A percentile compares a stretch with the other conserved stretches of the same genome.
phyloP scores from a whole-genome alignment of 2,888 invertebrate genomes.

The Escarpia spicata region DNA sequence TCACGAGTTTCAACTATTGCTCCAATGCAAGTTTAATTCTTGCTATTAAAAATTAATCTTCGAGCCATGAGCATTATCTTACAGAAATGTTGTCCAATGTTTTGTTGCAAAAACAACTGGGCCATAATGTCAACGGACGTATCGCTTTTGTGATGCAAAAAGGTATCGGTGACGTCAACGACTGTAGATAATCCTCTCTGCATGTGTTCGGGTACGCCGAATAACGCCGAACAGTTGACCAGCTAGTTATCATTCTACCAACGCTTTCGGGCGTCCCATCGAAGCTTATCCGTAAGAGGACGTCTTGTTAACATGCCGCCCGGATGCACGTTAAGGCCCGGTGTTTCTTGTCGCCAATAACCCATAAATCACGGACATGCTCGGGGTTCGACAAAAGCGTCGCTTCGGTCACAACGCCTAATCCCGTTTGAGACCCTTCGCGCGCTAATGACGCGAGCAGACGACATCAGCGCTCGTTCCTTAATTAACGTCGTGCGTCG shows the following conservation, averaged over 20 bases:
- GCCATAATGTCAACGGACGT: too few relatives aligned
- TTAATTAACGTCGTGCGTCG: constrained; percentile 1
- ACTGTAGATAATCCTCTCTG: neutral
- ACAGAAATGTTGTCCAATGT: too few relatives aligned
- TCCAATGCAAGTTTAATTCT: too few relatives aligned
- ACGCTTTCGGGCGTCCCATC: neutral
- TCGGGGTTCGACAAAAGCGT: neutral
- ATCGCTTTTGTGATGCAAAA: too few relatives aligned
- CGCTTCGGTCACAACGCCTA: neutral
- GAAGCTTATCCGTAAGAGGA: neutral
- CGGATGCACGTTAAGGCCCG: neutral
- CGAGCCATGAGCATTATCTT: too few relatives aligned
- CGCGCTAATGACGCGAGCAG: constrained; percentile 8
- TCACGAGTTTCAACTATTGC: too few relatives aligned
- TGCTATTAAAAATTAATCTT: too few relatives aligned
- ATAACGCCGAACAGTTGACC: neutral
- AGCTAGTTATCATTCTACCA: neutral
- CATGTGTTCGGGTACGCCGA: neutral
- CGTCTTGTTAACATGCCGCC: neutral
- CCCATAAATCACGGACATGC: constrained; percentile 1
- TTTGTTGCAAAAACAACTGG: too few relatives aligned
- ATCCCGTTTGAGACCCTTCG: neutral
- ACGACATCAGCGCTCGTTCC: neutral
- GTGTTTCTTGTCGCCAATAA: neutral
- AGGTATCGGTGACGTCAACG: too few relatives aligned